Percentiles rank a stretch among this genome's conserved stretches.
phyloP scores from a whole-genome alignment of 64 coral and sea anemone species.

The Porites lutea region DNA sequence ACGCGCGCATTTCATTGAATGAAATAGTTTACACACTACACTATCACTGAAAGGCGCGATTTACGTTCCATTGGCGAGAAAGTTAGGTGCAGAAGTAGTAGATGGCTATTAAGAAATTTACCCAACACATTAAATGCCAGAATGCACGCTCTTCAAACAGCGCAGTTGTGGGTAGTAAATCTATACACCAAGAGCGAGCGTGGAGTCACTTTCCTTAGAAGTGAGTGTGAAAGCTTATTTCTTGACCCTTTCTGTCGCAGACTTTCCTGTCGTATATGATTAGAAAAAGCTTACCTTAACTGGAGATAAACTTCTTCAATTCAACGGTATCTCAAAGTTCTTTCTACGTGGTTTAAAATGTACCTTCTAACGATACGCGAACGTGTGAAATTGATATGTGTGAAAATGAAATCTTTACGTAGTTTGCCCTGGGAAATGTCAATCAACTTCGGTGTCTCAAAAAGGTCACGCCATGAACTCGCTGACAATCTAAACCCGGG shows the following conservation, averaged over 20 bases:
- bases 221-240: neutral
- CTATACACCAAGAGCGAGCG: neutral
- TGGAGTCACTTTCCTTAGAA: neutral
- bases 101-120: neutral
- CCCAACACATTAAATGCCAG: neutral
- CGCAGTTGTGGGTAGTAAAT: neutral
- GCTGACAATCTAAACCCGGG: neutral
- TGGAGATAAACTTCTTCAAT: neutral
- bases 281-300: neutral
- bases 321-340: neutral
- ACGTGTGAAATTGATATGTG: slow-evolving; percentile 42
- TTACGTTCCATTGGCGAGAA: neutral
- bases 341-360: neutral
- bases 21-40: neutral
- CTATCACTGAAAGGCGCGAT: neutral
- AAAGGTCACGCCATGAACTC: slow-evolving; percentile 28
- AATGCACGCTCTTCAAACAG: neutral
- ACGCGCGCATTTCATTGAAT: slow-evolving; percentile 23
- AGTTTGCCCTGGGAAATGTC: slow-evolving; percentile 7
- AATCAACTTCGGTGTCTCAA: slow-evolving; percentile 3
- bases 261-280: neutral
- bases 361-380: neutral
- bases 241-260: neutral
- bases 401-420: slow-evolving; percentile 29
- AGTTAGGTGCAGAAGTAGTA: neutral